These are phyloP conservation scores for Lontra canadensis DNA, from an alignment of 2,113 vertebrate species.

Conservation along the genomic window DNA sequence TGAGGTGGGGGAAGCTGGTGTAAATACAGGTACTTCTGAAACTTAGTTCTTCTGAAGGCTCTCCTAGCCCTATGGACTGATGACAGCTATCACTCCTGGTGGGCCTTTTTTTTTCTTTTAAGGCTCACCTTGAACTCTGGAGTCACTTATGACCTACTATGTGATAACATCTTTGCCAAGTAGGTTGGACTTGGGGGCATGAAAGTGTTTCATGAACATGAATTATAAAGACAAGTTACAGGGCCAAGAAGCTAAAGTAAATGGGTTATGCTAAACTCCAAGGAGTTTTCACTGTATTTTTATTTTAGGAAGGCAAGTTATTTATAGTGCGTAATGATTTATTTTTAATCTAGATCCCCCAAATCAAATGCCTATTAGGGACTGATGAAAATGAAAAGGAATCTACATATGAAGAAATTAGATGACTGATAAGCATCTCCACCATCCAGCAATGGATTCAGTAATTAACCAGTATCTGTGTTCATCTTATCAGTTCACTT, in stretches of 20 bases:
- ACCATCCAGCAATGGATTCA: neutral
- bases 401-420: neutral
- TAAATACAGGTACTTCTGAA: neutral
- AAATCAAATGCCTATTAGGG: neutral
- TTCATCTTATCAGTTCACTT: neutral
- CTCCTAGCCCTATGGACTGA: neutral
- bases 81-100: neutral
- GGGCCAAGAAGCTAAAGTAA: neutral
- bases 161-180: neutral
- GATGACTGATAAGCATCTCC: neutral
- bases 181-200: neutral
- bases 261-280: neutral
- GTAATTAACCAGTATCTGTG: neutral
- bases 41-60: too few relatives aligned
- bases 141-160: neutral
- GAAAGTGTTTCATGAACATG: neutral
- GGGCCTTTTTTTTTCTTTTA: neutral
- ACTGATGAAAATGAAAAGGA: neutral
- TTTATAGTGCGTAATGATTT: neutral
- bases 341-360: constrained; percentile 25
- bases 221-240: neutral
- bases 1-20: neutral
- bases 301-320: neutral
- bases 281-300: neutral
- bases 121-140: neutral